Evolutionary conservation across 1,140 invertebrate species (phyloP).

Genomic region (Cotesia vestalis): DNA sequence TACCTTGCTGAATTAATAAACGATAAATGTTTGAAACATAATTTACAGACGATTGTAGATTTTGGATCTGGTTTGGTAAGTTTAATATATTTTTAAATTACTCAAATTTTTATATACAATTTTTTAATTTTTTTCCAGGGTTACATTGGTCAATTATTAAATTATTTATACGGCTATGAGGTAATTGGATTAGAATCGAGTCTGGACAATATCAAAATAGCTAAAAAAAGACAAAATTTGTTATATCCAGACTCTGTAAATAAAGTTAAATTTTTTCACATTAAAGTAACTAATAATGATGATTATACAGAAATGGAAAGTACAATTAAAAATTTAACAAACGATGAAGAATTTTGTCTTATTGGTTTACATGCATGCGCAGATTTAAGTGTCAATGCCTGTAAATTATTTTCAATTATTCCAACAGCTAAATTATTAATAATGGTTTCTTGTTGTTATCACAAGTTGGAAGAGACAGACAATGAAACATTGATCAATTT

Average conservation of each 20-base stretch:
- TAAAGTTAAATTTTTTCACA: constrained; percentile 69
- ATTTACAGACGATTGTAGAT: constrained; percentile 75
- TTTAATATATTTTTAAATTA: constrained; percentile 2
- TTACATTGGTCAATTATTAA: constrained; percentile 78
- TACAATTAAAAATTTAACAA: constrained; percentile 44
- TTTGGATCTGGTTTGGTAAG: constrained; percentile 81
- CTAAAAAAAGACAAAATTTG: constrained; percentile 70
- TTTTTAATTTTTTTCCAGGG: constrained; percentile 66
- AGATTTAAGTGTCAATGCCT: constrained; percentile 78
- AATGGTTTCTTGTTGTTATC: constrained; percentile 88
- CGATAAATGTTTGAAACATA: constrained; percentile 63
- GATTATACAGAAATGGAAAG: constrained; percentile 42
- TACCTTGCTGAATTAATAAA: constrained; percentile 70
- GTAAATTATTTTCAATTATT: constrained; percentile 76
- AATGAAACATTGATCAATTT: constrained; percentile 70
- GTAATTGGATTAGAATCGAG: constrained; percentile 80
- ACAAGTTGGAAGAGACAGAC: constrained; percentile 69
- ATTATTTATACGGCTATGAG: constrained; percentile 71
- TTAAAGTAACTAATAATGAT: constrained; percentile 67
- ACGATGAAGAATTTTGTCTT: constrained; percentile 63
- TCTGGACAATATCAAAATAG: constrained; percentile 70
- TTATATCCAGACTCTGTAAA: constrained; percentile 65
- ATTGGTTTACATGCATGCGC: constrained; percentile 86
- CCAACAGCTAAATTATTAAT: constrained; percentile 69
- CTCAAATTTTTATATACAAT: constrained; percentile 2